phyloP scores from a whole-genome alignment of 2,113 vertebrate genomes.

The Labrus mixtus region DNA sequence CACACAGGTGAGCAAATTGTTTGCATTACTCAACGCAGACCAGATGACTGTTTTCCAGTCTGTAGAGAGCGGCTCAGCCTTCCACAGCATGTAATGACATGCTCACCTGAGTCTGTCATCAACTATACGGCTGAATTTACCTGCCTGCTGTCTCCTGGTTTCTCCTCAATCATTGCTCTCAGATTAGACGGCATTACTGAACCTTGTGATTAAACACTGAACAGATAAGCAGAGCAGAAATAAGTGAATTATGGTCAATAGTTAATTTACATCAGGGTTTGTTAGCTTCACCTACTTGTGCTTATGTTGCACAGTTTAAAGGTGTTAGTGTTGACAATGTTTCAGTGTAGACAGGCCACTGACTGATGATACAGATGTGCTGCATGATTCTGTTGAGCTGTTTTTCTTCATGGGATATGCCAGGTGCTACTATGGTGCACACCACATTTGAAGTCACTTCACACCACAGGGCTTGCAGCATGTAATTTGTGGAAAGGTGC shows the following conservation, averaged over 20 bases:
- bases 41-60: conserved; percentile 68
- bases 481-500: conserved; percentile 39
- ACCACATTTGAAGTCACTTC: conserved; percentile 33
- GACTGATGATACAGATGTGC: conserved; percentile 2
- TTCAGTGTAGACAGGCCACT: not conserved
- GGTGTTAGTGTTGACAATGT: not conserved
- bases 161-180: conserved; percentile 17
- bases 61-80: conserved; percentile 30
- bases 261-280: not conserved
- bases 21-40: conserved; percentile 42
- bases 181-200: not conserved
- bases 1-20: conserved; percentile 65
- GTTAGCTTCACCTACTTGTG: not conserved
- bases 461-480: not conserved
- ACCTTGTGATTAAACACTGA: conserved; percentile 19
- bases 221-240: conserved; percentile 2
- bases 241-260: not conserved
- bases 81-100: conserved; percentile 73
- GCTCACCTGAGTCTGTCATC: conserved; percentile 73
- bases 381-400: conserved; percentile 12
- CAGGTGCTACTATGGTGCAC: conserved; percentile 23
- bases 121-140: conserved; percentile 37
- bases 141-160: conserved; percentile 40
- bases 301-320: not conserved
- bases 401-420: conserved; percentile 4